Evolutionary conservation across 2,113 vertebrate genomes (phyloP), one percentile per base, ranked within the genome.

Genomic region (Hippocampus guttulatus): DNA sequence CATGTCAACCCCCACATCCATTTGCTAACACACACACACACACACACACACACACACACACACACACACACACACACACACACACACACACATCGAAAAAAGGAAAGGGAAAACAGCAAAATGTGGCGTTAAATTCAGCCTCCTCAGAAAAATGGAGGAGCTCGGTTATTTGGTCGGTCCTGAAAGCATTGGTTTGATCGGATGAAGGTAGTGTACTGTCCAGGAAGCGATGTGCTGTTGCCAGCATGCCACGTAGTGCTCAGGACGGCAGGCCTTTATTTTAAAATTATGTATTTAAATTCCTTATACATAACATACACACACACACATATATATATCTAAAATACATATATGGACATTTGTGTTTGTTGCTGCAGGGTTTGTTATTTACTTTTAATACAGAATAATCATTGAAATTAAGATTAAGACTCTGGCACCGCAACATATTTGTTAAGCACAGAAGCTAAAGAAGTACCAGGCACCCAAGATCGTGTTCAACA

Each of bases 1-100:
- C 88, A 87, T 77, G 93, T 90, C 94, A 94, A 89, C 66, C 52
- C 78, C 77, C 77, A 73, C 70, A 68, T 78, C 64, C 64, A 65
- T 65, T 65, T 65, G 64, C 64, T 64, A 71, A 79, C 68, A 68
- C 70, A 57, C 52, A 68, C 55, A 75, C 77, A 76, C 33, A 64
- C 61, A 58, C 67, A 65, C 70, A 67, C 73, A 16, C 55, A 55
- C 25, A 52, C 45, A 16, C 66, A 76, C 58, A 78, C 72, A 68
- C 65, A 11, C 41, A 43, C 27, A 27, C 27, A 27, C 27, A 27
- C 27, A 27, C 27, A 67, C 43, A 55, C 25, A 54, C 69, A 58
- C 71, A 66, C 66, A 47, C 69, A 83, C 62, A 64, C 76, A 75
- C 33, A 9, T 33, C 33, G 33, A 15, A 62, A 33, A 62, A 41